Evolutionary conservation across 2,797 vertebrate genomes (phyloP), one percentile per base, ranked within the genome.

Genomic region (Enteromius fasciolatus): DNA sequence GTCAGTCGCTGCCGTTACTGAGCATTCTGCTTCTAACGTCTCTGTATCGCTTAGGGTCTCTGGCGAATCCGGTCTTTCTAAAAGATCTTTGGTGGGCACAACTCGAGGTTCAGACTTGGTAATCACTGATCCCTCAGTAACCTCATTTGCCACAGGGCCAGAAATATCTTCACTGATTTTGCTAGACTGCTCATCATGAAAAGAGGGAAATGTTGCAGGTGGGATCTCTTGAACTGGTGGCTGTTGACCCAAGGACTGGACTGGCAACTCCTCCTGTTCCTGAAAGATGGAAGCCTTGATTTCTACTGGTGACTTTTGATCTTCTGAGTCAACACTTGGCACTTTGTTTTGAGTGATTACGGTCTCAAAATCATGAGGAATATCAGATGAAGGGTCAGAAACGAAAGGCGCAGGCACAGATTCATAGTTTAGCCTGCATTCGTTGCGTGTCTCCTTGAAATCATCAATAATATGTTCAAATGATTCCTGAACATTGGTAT

Each of bases 171-270:
- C 90, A 14, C 4, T 75, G 44, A 70, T 36, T 68, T 44, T 74
- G 74, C 75, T 76, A 18, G 33, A 57, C 12, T 73, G 86, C 20
- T 90, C 89, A 41, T 77, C 86, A 83, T 90, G 89, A 78, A 92
- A 90, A 83, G 84, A 89, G 9, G 91, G 89, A 61, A 93, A 93
- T 10, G 89, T 89, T 68, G 93, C 88, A 87, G 86, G 87, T 5
- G 90, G 84, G 76, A 88, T 90, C 57, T 92, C 89, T 80, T 86
- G 89, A 4, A 79, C 78, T 74, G 67, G 78, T 12, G 85, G 44
- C 52, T 90, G 87, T 78, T 44, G 83, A 28, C 44, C 87, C 33
- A 81, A 57, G 9, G 82, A 64, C 52, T 87, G 88, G 23, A 83
- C 3, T 18, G 87, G 78, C 41, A 86, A 66, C 23, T 90, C 82